phyloP scores from a whole-genome alignment of 2,797 vertebrate genomes.

The Myotis myotis region DNA sequence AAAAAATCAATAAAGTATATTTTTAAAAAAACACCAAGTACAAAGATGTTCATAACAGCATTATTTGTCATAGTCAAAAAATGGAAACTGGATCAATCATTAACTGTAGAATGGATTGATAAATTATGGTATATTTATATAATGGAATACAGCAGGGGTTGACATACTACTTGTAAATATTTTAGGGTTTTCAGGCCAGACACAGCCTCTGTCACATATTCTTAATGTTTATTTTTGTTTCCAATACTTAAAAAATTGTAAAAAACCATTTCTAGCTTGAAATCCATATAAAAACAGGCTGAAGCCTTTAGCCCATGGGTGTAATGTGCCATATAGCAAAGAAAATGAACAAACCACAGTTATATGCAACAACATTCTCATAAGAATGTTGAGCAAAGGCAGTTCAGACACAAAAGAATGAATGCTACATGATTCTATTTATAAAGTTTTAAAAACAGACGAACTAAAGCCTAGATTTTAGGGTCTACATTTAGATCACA shows the following conservation, averaged over 20 bases:
- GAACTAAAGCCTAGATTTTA: conserved; percentile 54
- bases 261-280: background rate
- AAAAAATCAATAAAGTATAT: too few species aligned
- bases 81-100: background rate
- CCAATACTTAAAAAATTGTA: conserved; percentile 19
- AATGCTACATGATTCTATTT: conserved; percentile 45
- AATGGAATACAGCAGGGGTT: background rate
- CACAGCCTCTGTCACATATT: conserved; percentile 35
- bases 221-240: conserved; percentile 14
- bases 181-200: conserved; percentile 17
- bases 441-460: conserved; percentile 58
- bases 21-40: background rate
- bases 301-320: background rate
- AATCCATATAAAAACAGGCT: conserved; percentile 35
- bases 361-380: background rate
- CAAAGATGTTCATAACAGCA: background rate
- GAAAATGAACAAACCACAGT: conserved; percentile 34
- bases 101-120: conserved; percentile 5
- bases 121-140: conserved; percentile 5
- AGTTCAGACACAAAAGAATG: conserved; percentile 45
- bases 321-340: conserved; percentile 3
- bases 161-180: conserved; percentile 17
- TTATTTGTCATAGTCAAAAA: conserved; percentile 3
- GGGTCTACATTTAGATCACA: conserved; percentile 45
- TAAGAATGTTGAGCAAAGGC: conserved; percentile 38